phyloP scores from a whole-genome alignment of 1,140 invertebrate genomes.

The Macrobrachium rosenbergii region DNA sequence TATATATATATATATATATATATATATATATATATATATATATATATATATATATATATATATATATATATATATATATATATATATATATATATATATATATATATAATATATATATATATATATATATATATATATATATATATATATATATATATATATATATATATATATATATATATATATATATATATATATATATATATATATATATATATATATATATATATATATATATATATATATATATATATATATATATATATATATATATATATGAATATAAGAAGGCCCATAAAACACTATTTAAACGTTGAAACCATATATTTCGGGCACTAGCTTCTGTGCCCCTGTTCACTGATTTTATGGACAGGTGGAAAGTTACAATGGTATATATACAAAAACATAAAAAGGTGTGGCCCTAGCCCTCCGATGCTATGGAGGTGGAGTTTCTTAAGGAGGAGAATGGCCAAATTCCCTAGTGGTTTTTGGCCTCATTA shows the following conservation, averaged over 20 bases:
- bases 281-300: too few relatives aligned
- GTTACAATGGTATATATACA: too few relatives aligned
- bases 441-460: too few relatives aligned
- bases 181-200: constrained; percentile 3
- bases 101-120: neutral
- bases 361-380: too few relatives aligned
- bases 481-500: too few relatives aligned
- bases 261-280: constrained; percentile 20
- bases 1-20: constrained; percentile 34
- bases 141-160: neutral
- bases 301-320: too few relatives aligned
- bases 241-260: constrained; percentile 28
- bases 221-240: constrained; percentile 34
- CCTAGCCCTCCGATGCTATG: too few relatives aligned
- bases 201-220: constrained; percentile 32
- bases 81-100: constrained; percentile 32
- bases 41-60: constrained; percentile 34
- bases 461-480: too few relatives aligned
- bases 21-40: constrained; percentile 34
- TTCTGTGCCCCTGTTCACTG: too few relatives aligned
- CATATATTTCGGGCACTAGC: too few relatives aligned
- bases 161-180: neutral
- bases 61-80: constrained; percentile 34
- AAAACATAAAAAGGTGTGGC: constrained; percentile 18
- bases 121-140: neutral